Conservation (phyloP, 2,113 vertebrate genomes). For the Pandion haliaetus region DNA sequence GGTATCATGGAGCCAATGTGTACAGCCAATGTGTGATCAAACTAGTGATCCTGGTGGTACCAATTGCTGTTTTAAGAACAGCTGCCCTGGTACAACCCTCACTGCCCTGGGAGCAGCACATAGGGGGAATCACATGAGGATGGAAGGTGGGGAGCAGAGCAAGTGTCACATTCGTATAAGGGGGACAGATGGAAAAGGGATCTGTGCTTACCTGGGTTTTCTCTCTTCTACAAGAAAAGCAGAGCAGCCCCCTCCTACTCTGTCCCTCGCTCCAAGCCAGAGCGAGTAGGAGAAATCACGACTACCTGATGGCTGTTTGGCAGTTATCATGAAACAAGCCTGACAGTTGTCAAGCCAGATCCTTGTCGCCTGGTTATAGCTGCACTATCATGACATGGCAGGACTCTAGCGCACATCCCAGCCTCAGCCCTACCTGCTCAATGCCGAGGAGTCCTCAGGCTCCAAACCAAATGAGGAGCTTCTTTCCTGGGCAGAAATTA, state of each 20-base stretch:
- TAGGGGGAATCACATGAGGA: too few species aligned
- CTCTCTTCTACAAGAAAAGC: not conserved
- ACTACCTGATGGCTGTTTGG: conserved; percentile 38
- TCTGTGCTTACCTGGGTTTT: not conserved
- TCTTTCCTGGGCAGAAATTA: not conserved
- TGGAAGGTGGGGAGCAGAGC: not conserved
- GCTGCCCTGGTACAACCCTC: not conserved
- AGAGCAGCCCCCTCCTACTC: conserved; percentile 37
- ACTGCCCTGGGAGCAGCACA: not conserved
- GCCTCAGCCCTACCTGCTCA: not conserved
- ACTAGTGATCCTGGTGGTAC: not conserved
- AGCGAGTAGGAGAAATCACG: conserved; percentile 54
- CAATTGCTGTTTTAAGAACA: not conserved
- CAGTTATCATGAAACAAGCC: not conserved
- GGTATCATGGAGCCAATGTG: fast-evolving
- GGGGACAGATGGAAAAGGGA: not conserved
- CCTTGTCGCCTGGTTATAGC: not conserved
- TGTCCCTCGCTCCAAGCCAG: conserved; percentile 11
- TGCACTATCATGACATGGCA: not conserved
- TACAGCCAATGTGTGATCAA: not conserved
- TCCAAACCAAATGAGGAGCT: fast-evolving
- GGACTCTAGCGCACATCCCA: not conserved
- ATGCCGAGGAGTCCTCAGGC: not conserved
- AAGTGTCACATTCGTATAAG: fast-evolving
- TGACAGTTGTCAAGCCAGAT: not conserved